Conservation (phyloP, 2,113 vertebrate genomes). For the Daubentonia madagascariensis region DNA sequence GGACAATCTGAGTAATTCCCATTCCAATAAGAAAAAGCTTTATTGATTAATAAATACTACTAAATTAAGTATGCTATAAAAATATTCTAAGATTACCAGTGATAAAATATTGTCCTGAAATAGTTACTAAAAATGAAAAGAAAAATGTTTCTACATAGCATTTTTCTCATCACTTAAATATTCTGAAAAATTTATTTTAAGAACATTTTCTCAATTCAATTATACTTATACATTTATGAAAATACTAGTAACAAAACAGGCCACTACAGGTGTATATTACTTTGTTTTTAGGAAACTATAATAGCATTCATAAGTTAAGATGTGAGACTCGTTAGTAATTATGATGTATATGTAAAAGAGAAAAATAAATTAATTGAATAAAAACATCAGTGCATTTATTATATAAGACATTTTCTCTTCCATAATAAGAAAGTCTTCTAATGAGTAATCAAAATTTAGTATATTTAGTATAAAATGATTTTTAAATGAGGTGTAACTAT, state of each 20-base stretch:
- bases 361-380: neutral
- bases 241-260: neutral
- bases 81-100: neutral
- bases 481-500: neutral
- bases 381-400: neutral
- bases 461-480: neutral
- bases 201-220: neutral
- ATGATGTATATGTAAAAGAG: neutral
- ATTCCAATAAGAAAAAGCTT: neutral
- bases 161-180: neutral
- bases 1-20: neutral
- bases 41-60: neutral
- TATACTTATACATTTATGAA: neutral
- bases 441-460: neutral
- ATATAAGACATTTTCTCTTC: neutral
- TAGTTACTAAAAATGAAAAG: neutral
- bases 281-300: neutral
- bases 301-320: neutral
- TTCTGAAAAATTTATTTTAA: neutral
- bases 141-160: neutral
- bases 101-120: neutral
- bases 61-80: neutral
- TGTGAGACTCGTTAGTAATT: neutral
- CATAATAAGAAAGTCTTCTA: neutral
- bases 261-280: rapidly evolving